Evolutionary conservation across 2,888 invertebrate genomes (phyloP), one percentile per base, ranked within the genome.

Genomic region (Barypeithes pellucidus): DNA sequence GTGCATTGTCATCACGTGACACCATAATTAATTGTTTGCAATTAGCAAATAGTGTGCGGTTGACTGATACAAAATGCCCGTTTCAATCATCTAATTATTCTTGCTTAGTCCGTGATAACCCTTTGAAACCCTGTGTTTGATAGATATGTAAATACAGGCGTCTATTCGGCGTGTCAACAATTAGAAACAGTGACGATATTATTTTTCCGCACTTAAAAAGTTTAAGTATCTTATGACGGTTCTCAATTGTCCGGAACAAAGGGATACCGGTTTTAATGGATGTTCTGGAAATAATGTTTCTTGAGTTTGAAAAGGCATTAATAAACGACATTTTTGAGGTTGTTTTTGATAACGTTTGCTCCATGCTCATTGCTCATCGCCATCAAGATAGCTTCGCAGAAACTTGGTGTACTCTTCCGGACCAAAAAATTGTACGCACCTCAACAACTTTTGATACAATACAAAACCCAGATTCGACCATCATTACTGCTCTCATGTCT

Each of bases 21-120:
- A 81, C 80, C 75, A 81, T 82, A 85, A 86, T 85, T 86, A 84
- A 86, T 84, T 82, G 84, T 80, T 78, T 77, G 82, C 84, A 85
- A 85, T 86, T 85, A 85, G 82, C 83, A 85, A 85, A 85, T 85
- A 85, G 85, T 84, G 84, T 86, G 86, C 80, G 82, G 81, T 78
- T 86, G 86, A 86, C 86, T 86, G 85, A 85, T 86, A 86, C 86
- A 86, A 86, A 86, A 85, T 84, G 83, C 85, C 83, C 81, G 81
- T 82, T 84, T 86, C 85, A 85, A 85, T 86, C 85, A 85, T 84
- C 81, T 84, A 83, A 85, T 85, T 85, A 85, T 85, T 84, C 83
- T 82, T 83, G 83, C 81, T 80, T 81, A 82, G 80, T 77, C 79
- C 78, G 81, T 80, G 83, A 84, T 85, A 85, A 85, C 86, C 86